phyloP scores from a whole-genome alignment of 2,113 vertebrate genomes.

The Leptodactylus fuscus region DNA sequence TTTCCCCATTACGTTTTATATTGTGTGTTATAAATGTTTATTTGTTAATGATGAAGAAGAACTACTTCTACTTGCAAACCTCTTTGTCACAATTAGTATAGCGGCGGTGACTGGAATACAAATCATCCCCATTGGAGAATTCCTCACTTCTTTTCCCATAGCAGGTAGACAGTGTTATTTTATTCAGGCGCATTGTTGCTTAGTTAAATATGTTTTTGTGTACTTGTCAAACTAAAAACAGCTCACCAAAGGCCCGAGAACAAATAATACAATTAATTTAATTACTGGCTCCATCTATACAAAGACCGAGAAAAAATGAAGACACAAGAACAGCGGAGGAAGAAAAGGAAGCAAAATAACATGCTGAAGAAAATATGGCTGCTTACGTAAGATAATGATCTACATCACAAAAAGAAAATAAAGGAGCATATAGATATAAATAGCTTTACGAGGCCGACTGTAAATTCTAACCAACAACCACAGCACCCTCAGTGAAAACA shows the following conservation, averaged over 20 bases:
- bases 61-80: background rate
- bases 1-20: slow-evolving; percentile 29
- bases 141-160: background rate
- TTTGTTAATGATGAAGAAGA: slow-evolving; percentile 23
- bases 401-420: background rate
- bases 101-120: background rate
- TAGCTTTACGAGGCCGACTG: background rate
- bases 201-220: background rate
- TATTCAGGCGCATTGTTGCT: background rate
- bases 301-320: background rate
- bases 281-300: background rate
- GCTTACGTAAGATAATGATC: background rate
- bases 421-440: background rate
- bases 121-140: too few species aligned
- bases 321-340: background rate
- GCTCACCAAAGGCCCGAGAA: background rate
- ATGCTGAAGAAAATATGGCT: background rate
- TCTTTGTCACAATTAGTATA: slow-evolving; percentile 38
- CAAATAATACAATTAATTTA: slow-evolving; percentile 21
- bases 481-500: too few species aligned
- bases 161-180: background rate
- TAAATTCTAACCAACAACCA: too few species aligned
- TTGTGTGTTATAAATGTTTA: slow-evolving; percentile 1
- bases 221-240: slow-evolving; percentile 5
- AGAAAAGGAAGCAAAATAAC: background rate